Conservation (phyloP, 2,113 vertebrate genomes). For the Megaleporinus macrocephalus region DNA sequence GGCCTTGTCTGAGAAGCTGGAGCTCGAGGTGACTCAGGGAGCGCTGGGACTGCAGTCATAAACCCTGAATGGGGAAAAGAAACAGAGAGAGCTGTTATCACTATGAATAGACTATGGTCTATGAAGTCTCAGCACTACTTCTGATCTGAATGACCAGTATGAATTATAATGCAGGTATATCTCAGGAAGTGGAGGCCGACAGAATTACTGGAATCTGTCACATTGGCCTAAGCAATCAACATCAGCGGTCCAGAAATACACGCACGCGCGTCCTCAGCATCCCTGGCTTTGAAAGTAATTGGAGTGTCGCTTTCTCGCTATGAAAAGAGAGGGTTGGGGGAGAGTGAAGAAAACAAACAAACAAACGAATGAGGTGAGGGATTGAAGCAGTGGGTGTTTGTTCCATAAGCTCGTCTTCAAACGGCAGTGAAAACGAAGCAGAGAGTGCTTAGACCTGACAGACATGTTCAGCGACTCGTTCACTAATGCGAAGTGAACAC, state of each 20-base stretch:
- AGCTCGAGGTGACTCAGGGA: not conserved
- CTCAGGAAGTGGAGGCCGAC: not conserved
- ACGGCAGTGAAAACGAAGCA: not conserved
- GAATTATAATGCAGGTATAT: not conserved
- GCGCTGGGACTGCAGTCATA: not conserved
- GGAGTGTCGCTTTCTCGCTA: not conserved
- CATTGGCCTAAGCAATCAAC: not conserved
- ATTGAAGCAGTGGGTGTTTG: slow-evolving; percentile 3
- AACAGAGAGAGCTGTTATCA: not conserved
- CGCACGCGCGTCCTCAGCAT: not conserved
- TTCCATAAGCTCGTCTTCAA: slow-evolving; percentile 14
- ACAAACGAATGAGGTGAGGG: slow-evolving; percentile 5
- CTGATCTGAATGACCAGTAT: not conserved
- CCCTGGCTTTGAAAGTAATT: slow-evolving; percentile 18
- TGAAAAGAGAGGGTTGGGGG: not conserved
- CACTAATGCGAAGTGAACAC: slow-evolving; percentile 20
- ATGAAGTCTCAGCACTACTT: not conserved
- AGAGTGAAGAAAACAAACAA: slow-evolving; percentile 16
- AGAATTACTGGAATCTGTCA: slow-evolving; percentile 13
- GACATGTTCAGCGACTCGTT: slow-evolving; percentile 12
- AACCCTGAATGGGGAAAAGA: not conserved
- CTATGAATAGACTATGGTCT: not conserved
- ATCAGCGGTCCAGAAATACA: slow-evolving; percentile 6
- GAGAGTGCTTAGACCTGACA: slow-evolving; percentile 12
- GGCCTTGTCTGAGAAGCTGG: not conserved